Evolutionary conservation across 2,797 vertebrate genomes (phyloP), one percentile per base, ranked within the genome.

Genomic region (Parauchenoglanis punctatus): DNA sequence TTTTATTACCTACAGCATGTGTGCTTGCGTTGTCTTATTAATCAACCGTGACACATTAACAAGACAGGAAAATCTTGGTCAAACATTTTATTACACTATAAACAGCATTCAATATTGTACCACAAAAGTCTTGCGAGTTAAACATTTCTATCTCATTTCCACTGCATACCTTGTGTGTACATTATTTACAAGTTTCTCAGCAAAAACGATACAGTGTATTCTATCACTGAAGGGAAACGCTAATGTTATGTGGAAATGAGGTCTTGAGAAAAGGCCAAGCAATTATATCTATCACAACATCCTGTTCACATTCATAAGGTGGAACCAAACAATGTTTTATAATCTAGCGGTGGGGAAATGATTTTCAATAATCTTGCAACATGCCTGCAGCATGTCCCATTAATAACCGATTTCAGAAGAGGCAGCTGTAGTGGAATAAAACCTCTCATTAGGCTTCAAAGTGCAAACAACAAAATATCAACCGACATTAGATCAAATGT

Each of bases 21-120:
- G 25, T 2, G 4, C 28, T 15, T 4, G 13, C 17, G 20, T 61
- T n/a, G n/a, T 13, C 31, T 81, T 59, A 44, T 25, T 40, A 23
- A 80, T 59, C 18, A 25, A 81, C 56, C 44, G 56, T 25, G 28
- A 67, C 61, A 68, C 15, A 68, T 12, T 2, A 85, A 77, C 80
- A 65, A 72, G 18, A 78, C 13, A 25, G 15, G 59, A 82, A 54
- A 49, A 28, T 44, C 31, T 84, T 94, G 94, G 92, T 93, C 95
- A 96, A 96, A 96, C 93, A 93, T 96, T 95, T 96, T 95, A 94
- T 93, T 93, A 93, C 92, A 87, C 92, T 96, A 96, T 94, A 96
- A 96, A 96, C 96, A 96, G 92, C 93, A 92, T 95, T 95, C 91
- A 89, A 85, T 93, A 93, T 95, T 90, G 95, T 92, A 91, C 87